Percentiles rank a stretch among this genome's conserved stretches.
Evolutionary conservation across 2,888 invertebrate genomes (phyloP).

Genomic region (Apamea epomidion): DNA sequence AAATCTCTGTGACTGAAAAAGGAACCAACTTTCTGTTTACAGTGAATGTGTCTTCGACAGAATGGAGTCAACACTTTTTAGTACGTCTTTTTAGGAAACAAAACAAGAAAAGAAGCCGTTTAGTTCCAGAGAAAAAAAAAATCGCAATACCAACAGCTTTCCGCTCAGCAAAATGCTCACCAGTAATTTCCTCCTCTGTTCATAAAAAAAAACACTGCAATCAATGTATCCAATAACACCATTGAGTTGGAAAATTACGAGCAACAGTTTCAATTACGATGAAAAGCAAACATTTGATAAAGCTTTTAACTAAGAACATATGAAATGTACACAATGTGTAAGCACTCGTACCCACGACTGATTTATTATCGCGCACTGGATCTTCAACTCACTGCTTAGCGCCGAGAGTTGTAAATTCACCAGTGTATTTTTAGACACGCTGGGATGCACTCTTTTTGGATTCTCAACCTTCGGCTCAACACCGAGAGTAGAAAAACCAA

Average conservation of each 20-base stretch:
- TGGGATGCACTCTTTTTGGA: not conserved
- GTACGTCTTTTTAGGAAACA: not conserved
- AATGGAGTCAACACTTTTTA: not conserved
- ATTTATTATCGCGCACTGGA: not conserved
- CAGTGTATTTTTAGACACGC: too few relatives aligned
- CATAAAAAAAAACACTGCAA: not conserved
- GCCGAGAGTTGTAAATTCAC: not conserved
- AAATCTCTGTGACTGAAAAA: not conserved
- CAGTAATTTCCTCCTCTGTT: not conserved
- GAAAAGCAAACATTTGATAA: not conserved
- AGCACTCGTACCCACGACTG: not conserved
- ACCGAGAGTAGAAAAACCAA: too few relatives aligned
- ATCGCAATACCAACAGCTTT: not conserved
- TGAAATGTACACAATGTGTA: constrained; percentile 8
- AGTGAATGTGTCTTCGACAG: not conserved
- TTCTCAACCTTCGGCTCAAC: not conserved
- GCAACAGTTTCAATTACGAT: constrained; percentile 2
- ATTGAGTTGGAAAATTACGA: not conserved
- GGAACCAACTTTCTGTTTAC: not conserved
- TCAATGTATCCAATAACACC: not conserved
- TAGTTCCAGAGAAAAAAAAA: not conserved
- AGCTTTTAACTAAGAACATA: constrained; percentile 5
- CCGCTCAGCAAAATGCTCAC: not conserved
- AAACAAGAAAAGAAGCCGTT: not conserved
- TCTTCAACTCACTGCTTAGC: not conserved